These are phyloP conservation scores for Molorchus minor DNA, from an alignment of 2,888 invertebrate species.

Conservation along the genomic window DNA sequence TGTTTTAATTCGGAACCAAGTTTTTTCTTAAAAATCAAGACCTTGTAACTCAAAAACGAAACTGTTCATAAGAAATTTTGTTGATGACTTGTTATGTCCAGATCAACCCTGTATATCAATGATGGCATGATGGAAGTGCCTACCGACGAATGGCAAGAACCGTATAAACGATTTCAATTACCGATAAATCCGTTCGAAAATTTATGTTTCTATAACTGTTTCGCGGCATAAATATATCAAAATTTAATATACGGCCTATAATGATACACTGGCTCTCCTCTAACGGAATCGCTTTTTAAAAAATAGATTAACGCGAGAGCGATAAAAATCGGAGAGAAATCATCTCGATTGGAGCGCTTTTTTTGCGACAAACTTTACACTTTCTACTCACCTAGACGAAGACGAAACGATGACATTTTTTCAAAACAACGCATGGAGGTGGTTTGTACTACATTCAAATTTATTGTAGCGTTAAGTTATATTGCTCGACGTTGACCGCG, in stretches of 20 bases:
- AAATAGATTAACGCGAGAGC: neutral
- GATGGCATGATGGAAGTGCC: too few relatives aligned
- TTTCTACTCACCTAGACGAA: conserved; percentile 38
- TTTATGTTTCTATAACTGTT: conserved; percentile 9
- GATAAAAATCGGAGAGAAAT: conserved; percentile 18
- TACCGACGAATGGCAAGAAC: conserved; percentile 9
- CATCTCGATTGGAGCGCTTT: conserved; percentile 2
- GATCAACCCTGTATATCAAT: too few relatives aligned
- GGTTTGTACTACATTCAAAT: conserved; percentile 54
- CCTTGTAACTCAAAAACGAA: too few relatives aligned
- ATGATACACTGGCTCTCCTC: too few relatives aligned
- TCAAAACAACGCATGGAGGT: conserved; percentile 44
- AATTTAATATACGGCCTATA: conserved; percentile 1
- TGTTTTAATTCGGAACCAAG: too few relatives aligned
- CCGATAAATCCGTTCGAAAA: too few relatives aligned
- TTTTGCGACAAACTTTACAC: conserved; percentile 8
- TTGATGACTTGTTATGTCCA: too few relatives aligned
- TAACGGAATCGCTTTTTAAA: neutral
- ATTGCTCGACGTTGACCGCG: conserved; percentile 45
- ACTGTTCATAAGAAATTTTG: too few relatives aligned
- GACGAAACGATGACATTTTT: conserved; percentile 44
- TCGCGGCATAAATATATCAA: neutral
- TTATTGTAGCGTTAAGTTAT: conserved; percentile 55
- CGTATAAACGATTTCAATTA: neutral
- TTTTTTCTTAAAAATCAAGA: too few relatives aligned